Evolutionary conservation across 2,797 vertebrate species (phyloP), one percentile per base, ranked within the genome.

Genomic region (Phoebastria nigripes): DNA sequence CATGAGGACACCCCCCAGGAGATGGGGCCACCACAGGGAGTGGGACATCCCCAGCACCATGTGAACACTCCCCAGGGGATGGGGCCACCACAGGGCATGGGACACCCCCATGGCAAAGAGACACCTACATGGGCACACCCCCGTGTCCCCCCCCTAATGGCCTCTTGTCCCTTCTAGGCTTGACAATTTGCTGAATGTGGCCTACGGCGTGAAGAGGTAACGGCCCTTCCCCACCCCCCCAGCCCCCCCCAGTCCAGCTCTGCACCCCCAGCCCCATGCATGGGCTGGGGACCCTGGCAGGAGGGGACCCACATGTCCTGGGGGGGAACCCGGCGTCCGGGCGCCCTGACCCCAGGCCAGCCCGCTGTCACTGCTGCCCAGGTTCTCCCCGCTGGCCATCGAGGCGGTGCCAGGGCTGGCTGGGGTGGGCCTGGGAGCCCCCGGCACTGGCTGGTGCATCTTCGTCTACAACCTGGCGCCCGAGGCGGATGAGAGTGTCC

Each of bases 101-200:
- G 37, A 63, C n/a, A 19, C 8, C n/a, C 39, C 21, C 8, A 5
- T 7, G 61, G 49, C 12, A 31, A 15, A 44, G 26, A 41, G 8
- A 26, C 7, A 3, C 6, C 56, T 26, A 9, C 16, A 4, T 7
- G 37, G 47, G 29, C 58, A 15, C 52, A 11, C 28, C 24, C 39
- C n/a, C 2, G 3, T 1, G 28, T 15, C 33, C 20, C 22, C 31
- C 15, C 35, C 14, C 28, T 35, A 9, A 51, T 1, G 4, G 2
- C 98, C 98, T 98, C 98, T 98, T 98, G 89, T 92, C 98, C 98
- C 97, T 98, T 98, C 98, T 99, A 99, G 99, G 98, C 99, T 99
- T 98, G 99, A 99, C 99, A 99, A 99, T 98, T 98, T 99, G 99
- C 99, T 99, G 98, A 99, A 99, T 97, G 99, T 99, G 99, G 99